Base-by-base conservation (phyloP, 2,888 invertebrate species). In the Erannis defoliaria region DNA sequence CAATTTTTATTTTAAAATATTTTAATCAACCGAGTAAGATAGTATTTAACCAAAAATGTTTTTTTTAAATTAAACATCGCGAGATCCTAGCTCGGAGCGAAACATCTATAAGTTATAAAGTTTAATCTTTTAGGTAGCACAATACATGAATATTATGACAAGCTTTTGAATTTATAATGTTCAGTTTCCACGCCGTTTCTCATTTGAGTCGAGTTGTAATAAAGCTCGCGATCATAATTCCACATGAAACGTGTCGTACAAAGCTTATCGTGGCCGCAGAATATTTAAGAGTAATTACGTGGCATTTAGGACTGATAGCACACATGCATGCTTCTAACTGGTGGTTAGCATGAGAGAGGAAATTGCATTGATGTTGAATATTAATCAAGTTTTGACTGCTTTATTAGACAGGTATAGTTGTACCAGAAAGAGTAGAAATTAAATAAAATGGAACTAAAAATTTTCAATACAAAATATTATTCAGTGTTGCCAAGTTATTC, bases 241-340 rank as follows among this genome's bases (percentile, higher is more conserved):
- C 46, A 40, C 51, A 12, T 51, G 35, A 56, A 50, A 56, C 61
- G 46, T 55, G 55, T 46, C 51, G 61, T 46, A 40, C 46, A 18
- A 46, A 50, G 61, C 61, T 62, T 62, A 62, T 62, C 61, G 38
- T 46, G 33, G 9, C 43, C 51, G 46, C 40, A 56, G 51, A 46
- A 51, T 55, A 55, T 55, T 55, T 46, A 46, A 38, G 43, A 55
- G 60, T 55, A 29, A 55, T 55, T 61, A 37, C 37, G 40, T 18
- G 37, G 8, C 42, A 46, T 51, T 62, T 62, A 51, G 40, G 6
- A 10, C 40, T 62, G 61, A 51, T 62, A 56, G 35, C 61, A 62
- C 45, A 26, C 50, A 49, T 49, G 43, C 55, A 59, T n/a, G 49
- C 5, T n/a, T 14, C 43, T 54, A 49, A 60, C 21, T 33, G 49